Conservation (phyloP, 2,888 invertebrate genomes). For the Patella caerulea region DNA sequence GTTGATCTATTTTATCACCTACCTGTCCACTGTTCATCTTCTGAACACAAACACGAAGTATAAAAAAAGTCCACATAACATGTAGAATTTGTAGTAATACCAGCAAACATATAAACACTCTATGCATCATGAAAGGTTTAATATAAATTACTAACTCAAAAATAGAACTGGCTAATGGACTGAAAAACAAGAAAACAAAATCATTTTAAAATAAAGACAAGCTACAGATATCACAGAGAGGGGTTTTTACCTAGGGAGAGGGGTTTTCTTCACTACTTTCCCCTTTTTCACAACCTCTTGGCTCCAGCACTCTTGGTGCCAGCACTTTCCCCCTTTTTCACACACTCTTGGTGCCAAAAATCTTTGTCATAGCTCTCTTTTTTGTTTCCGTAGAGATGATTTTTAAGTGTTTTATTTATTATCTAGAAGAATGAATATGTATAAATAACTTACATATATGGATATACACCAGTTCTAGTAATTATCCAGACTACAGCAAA, state of each 20-base stretch:
- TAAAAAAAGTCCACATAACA: not conserved
- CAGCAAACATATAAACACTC: not conserved
- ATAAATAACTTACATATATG: constrained; percentile 2
- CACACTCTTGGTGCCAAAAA: too few relatives aligned
- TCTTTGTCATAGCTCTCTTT: too few relatives aligned
- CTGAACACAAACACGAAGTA: not conserved
- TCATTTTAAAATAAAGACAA: too few relatives aligned
- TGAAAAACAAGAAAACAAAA: not conserved
- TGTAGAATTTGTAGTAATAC: constrained; percentile 2
- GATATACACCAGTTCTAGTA: not conserved
- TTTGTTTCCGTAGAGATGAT: too few relatives aligned
- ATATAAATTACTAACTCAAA: not conserved
- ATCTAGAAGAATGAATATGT: too few relatives aligned
- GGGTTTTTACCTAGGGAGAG: too few relatives aligned
- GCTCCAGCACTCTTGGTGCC: too few relatives aligned
- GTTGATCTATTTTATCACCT: not conserved
- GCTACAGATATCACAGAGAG: too few relatives aligned
- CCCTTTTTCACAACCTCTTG: too few relatives aligned
- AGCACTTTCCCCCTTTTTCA: too few relatives aligned
- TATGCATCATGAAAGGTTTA: not conserved
- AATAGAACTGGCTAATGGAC: not conserved
- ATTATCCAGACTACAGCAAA: not conserved
- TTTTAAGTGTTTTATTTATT: too few relatives aligned
- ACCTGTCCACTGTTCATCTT: not conserved
- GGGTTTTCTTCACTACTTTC: too few relatives aligned